phyloP scores from a whole-genome alignment of 2,113 vertebrate species.

The Psammodynastes pulverulentus region DNA sequence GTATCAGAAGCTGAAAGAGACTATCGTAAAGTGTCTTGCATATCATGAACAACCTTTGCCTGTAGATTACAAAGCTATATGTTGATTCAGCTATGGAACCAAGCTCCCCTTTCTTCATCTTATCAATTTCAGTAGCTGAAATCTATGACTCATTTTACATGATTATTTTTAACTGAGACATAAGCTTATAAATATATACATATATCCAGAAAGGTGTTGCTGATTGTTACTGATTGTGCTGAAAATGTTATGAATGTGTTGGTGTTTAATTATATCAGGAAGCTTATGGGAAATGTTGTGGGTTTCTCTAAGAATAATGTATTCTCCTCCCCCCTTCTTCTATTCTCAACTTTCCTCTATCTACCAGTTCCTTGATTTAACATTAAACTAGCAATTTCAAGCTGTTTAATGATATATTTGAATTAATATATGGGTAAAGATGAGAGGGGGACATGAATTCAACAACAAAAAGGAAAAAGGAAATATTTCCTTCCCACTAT shows the following conservation, averaged over 20 bases:
- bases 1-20: background rate
- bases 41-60: background rate
- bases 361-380: background rate
- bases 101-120: background rate
- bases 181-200: background rate
- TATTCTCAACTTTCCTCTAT: background rate
- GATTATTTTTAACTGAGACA: slow-evolving; percentile 9
- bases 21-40: background rate
- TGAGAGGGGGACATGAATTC: background rate
- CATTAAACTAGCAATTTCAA: slow-evolving; percentile 24
- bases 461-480: background rate
- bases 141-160: slow-evolving; percentile 7
- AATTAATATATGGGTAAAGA: background rate
- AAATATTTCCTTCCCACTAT: background rate
- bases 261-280: slow-evolving; percentile 11
- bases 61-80: background rate
- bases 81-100: background rate
- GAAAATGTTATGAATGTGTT: slow-evolving; percentile 25
- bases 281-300: slow-evolving; percentile 5
- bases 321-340: background rate
- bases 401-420: background rate
- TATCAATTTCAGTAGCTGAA: slow-evolving; percentile 15
- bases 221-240: background rate
- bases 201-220: background rate
- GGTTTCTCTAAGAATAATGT: background rate